These are phyloP conservation scores for Ciconia nigra DNA, from an alignment of 2,797 vertebrate species.

Conservation along the genomic window DNA sequence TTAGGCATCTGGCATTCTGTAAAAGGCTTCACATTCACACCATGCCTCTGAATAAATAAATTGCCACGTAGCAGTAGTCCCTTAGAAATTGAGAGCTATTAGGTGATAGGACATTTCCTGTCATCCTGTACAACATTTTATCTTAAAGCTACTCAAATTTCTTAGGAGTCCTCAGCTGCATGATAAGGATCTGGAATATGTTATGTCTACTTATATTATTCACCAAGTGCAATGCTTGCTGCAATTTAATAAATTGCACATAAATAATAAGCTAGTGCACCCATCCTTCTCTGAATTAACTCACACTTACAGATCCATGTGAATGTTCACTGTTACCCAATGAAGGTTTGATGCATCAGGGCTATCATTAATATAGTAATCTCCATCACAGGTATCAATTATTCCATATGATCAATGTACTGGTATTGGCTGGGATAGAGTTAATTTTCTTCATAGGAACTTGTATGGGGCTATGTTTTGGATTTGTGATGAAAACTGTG, in stretches of 20 bases:
- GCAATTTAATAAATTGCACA: not conserved
- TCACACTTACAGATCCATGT: not conserved
- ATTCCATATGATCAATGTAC: not conserved
- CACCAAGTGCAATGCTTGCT: not conserved
- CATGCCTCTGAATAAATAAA: not conserved
- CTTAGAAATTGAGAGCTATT: slow-evolving; percentile 1
- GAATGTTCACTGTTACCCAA: not conserved
- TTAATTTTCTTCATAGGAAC: not conserved
- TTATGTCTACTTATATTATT: not conserved
- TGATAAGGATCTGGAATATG: not conserved
- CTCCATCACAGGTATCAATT: not conserved
- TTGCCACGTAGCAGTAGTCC: not conserved
- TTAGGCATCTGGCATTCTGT: not conserved
- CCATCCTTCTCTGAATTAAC: not conserved
- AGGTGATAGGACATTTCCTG: not conserved
- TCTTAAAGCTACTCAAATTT: slow-evolving; percentile 4
- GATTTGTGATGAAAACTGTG: not conserved
- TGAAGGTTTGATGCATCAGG: not conserved
- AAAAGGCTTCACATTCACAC: not conserved
- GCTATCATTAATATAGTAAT: not conserved
- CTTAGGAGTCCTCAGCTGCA: not conserved
- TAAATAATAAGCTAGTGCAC: not conserved
- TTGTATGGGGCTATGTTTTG: not conserved
- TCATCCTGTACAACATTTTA: not conserved
- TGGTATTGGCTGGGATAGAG: not conserved